Percentiles rank a stretch among this genome's conserved stretches.
phyloP scores from a whole-genome alignment of 1,140 invertebrate genomes.

The Metaphire vulgaris region DNA sequence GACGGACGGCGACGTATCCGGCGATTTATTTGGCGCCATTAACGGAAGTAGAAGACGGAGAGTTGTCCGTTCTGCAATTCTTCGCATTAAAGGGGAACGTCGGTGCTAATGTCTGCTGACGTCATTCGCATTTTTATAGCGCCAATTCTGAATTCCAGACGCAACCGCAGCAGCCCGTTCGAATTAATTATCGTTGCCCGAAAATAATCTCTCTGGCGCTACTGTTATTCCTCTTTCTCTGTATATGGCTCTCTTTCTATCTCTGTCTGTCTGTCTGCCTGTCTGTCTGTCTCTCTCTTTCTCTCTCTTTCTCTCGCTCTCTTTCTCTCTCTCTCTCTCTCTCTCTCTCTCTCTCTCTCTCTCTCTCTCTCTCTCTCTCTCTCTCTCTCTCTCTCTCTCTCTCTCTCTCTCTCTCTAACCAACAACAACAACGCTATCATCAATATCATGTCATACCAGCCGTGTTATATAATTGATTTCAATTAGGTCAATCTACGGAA shows the following conservation, averaged over 20 bases:
- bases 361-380: neutral
- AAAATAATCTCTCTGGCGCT: no score
- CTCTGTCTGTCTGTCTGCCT: neutral
- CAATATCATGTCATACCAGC: neutral
- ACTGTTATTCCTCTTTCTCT: neutral
- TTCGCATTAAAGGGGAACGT: no score
- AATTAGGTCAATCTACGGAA: neutral
- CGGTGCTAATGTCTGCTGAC: no score
- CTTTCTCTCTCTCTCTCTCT: neutral
- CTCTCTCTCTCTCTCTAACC: neutral
- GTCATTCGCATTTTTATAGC: no score
- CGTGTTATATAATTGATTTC: neutral
- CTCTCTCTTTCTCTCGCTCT: neutral
- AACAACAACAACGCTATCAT: neutral
- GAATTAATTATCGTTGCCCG: no score
- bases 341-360: neutral
- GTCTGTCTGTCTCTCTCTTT: neutral
- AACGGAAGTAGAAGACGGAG: no score
- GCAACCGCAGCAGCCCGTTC: no score
- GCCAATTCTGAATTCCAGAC: no score
- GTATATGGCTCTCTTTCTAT: neutral
- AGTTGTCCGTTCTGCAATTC: no score
- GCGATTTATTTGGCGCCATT: no score
- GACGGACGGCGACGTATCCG: no score
- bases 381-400: neutral